phyloP scores from a whole-genome alignment of 2,113 vertebrate species.

The Pseudopipra pipra region DNA sequence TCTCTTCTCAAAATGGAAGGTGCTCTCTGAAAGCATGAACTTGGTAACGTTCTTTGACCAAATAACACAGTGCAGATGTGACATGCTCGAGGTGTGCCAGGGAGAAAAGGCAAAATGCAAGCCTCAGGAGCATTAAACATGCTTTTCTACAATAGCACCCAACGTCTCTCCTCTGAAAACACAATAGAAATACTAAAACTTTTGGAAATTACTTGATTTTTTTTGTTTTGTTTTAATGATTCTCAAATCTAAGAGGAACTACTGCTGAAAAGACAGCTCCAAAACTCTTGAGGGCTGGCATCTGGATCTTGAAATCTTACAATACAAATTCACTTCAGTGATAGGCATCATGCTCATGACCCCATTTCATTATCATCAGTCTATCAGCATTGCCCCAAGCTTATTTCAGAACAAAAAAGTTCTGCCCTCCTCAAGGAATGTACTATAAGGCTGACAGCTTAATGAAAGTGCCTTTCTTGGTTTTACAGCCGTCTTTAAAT shows the following conservation, averaged over 20 bases:
- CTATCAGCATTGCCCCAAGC: slow-evolving; percentile 59
- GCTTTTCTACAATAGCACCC: not conserved
- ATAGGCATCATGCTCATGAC: slow-evolving; percentile 44
- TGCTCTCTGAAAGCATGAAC: not conserved
- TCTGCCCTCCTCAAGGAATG: slow-evolving; percentile 62
- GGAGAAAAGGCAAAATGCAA: not conserved
- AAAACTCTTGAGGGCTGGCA: not conserved
- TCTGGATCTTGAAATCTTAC: slow-evolving; percentile 23
- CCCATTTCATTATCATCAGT: slow-evolving; percentile 60
- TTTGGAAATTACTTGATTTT: not conserved
- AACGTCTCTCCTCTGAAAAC: not conserved
- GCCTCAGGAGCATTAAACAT: not conserved
- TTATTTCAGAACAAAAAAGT: slow-evolving; percentile 63
- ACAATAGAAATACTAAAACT: not conserved
- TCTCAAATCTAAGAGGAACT: not conserved
- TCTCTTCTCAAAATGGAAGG: not conserved
- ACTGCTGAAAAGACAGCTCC: not conserved
- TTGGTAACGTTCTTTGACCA: not conserved
- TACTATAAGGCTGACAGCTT: slow-evolving; percentile 66
- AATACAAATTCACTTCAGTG: slow-evolving; percentile 1
- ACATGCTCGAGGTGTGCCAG: not conserved
- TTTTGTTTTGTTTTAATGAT: not conserved
- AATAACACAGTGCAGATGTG: not conserved
- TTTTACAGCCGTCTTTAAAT: slow-evolving; percentile 68
- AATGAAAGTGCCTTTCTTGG: slow-evolving; percentile 64